Base-by-base conservation (phyloP, 1,140 invertebrate genomes). In the Zaprionus ghesquierei region DNA sequence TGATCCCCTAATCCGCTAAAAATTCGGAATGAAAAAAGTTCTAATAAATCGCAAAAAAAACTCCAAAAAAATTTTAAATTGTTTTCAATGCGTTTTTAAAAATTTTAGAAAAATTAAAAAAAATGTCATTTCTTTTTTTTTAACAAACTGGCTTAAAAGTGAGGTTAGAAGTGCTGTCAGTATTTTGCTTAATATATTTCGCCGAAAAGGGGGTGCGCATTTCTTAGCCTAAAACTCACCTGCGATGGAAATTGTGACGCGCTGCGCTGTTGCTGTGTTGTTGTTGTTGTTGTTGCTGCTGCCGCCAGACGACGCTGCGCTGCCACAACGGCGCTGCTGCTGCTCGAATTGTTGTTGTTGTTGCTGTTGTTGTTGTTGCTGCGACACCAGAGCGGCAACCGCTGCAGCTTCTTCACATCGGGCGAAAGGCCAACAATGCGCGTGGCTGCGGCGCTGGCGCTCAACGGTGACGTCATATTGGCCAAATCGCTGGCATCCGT, bases 401-500 rank as follows among this genome's bases (percentile, higher is more conserved):
- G 74, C 18, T 91, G 82, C 44, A 91, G 62, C 35, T 87, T 90
- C 23, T 87, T 89, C 1, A 91, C 90, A 41, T 91, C 90, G 55
- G 90, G 80, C 53, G 90, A 91, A 27, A 91, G 84, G 13, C 89
- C 87, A 15, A 69, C 68, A 20, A 89, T 71, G 15, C 85, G 74
- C 23, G 84, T 87, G 58, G 82, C 82, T 20, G 82, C 75, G 8
- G 82, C 82, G 50, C 69, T 87, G n/a, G 82, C 82, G 41, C 79
- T 82, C 50, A 87, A 13, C 33, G 84, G 72, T 58, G 84, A 79
- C 31, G 82, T 89, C 75, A 79, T 77, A 27, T 87, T 87, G 64
- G 82, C 84, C 72, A 87, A 62, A 41, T 87, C 82, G n/a, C 82
- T 87, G 54, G 79, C 76, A 79, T 87, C 82, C 41, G 82, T 87